Percentiles rank a stretch among this genome's conserved stretches.
Evolutionary conservation across 2,888 invertebrate species (phyloP).

Genomic region (Tyria jacobaeae): DNA sequence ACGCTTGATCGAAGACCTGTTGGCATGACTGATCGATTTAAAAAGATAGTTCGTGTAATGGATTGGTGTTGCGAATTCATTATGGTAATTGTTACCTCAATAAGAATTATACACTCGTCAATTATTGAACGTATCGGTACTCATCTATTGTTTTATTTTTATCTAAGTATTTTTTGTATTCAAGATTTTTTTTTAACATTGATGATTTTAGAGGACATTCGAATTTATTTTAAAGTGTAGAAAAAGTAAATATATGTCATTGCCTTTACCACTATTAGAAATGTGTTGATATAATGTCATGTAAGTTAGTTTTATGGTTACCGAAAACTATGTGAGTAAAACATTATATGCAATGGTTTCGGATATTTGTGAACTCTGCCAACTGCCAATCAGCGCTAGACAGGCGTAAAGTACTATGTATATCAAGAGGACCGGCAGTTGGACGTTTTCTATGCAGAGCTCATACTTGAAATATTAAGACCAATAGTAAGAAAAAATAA

Average conservation of each 20-base stretch:
- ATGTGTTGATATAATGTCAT: background rate
- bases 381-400: too few species aligned
- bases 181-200: background rate
- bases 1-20: constrained; percentile 54
- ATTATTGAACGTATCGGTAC: constrained; percentile 27
- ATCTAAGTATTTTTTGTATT: background rate
- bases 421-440: too few species aligned
- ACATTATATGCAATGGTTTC: too few species aligned
- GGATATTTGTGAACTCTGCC: too few species aligned
- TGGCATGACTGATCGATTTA: constrained; percentile 50
- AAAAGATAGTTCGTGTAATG: constrained; percentile 33
- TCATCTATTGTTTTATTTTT: constrained; percentile 14
- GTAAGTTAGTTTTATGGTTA: background rate
- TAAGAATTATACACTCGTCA: constrained; percentile 38
- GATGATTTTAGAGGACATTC: background rate
- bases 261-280: background rate
- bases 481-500: too few species aligned
- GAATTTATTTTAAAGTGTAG: background rate
- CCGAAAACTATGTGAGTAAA: too few species aligned
- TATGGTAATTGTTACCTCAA: constrained; percentile 38
- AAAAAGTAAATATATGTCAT: background rate
- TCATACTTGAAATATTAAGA: too few species aligned
- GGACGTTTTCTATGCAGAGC: too few species aligned
- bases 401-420: too few species aligned
- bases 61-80: constrained; percentile 55